Percentiles rank a stretch among this genome's conserved stretches.
phyloP scores from a whole-genome alignment of 1,140 invertebrate genomes.

The Heliconius hermathena region DNA sequence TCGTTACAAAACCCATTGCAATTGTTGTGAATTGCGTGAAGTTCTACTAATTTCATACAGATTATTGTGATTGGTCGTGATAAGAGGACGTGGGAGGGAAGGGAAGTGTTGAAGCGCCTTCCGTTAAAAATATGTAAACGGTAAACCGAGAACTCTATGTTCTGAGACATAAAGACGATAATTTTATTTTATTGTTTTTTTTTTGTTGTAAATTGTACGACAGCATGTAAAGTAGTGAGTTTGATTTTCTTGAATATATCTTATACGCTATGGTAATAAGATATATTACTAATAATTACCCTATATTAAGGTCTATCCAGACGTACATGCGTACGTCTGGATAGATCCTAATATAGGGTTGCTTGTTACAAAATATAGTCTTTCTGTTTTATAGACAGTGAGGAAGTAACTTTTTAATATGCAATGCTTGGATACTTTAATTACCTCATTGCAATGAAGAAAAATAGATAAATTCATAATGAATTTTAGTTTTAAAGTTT shows the following conservation, averaged over 20 bases:
- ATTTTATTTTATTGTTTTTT: not conserved
- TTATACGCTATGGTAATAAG: not conserved
- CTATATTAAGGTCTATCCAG: too few relatives aligned
- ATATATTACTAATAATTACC: not conserved
- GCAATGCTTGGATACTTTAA: too few relatives aligned
- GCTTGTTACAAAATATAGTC: not conserved
- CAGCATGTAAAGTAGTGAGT: constrained; percentile 47
- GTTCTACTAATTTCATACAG: constrained; percentile 60
- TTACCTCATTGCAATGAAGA: too few relatives aligned
- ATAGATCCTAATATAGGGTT: not conserved
- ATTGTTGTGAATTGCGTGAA: constrained; percentile 47
- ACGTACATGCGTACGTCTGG: not conserved
- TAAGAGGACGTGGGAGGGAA: constrained; percentile 29
- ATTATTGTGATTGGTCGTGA: constrained; percentile 60
- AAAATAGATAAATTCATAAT: too few relatives aligned
- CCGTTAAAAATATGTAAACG: constrained; percentile 14
- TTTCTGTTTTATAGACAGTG: not conserved
- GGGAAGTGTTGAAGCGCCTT: constrained; percentile 47
- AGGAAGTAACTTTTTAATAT: not conserved
- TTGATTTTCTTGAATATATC: not conserved
- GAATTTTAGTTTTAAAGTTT: too few relatives aligned
- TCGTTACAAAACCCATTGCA: constrained; percentile 11
- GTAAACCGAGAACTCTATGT: not conserved
- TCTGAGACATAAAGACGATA: not conserved
- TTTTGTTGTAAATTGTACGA: not conserved